Conservation (phyloP, 2,797 vertebrate genomes). For the Cichlasoma orientale region DNA sequence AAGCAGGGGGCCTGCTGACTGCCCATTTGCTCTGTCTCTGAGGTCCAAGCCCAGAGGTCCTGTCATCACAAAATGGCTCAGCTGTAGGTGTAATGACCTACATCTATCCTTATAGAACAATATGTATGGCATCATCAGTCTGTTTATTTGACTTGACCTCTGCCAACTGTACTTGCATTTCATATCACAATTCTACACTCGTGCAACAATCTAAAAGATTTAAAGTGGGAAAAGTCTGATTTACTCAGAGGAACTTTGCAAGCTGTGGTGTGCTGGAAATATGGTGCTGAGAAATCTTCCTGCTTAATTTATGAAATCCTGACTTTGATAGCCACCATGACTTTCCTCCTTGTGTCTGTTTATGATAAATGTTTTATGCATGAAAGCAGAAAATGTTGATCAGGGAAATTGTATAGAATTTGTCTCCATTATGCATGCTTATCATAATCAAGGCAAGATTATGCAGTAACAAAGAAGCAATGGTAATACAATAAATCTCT, state of each 20-base stretch:
- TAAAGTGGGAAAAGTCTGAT: constrained; percentile 1
- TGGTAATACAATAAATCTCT: constrained; percentile 66
- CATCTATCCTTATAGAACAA: constrained; percentile 69
- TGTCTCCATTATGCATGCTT: constrained; percentile 76
- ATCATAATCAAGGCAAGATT: constrained; percentile 75
- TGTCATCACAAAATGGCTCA: constrained; percentile 66
- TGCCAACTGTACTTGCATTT: constrained; percentile 42
- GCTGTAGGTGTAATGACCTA: constrained; percentile 70
- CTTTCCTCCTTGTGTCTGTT: constrained; percentile 56
- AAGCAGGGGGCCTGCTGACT: constrained; percentile 73
- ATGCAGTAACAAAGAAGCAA: constrained; percentile 70
- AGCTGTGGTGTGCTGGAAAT: constrained; percentile 37
- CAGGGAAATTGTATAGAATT: constrained; percentile 70
- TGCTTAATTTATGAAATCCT: constrained; percentile 57
- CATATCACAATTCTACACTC: not conserved
- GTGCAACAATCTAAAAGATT: not conserved
- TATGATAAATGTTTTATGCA: constrained; percentile 73
- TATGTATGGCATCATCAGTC: constrained; percentile 61
- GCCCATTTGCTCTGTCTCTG: constrained; percentile 69
- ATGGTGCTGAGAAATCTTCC: constrained; percentile 23
- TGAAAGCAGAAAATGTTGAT: constrained; percentile 73
- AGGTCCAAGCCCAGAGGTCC: constrained; percentile 69
- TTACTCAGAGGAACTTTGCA: constrained; percentile 25
- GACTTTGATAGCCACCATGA: constrained; percentile 60
- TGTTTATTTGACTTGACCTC: constrained; percentile 66